Conservation (phyloP, 2,888 invertebrate species). For the Halictus ligatus region DNA sequence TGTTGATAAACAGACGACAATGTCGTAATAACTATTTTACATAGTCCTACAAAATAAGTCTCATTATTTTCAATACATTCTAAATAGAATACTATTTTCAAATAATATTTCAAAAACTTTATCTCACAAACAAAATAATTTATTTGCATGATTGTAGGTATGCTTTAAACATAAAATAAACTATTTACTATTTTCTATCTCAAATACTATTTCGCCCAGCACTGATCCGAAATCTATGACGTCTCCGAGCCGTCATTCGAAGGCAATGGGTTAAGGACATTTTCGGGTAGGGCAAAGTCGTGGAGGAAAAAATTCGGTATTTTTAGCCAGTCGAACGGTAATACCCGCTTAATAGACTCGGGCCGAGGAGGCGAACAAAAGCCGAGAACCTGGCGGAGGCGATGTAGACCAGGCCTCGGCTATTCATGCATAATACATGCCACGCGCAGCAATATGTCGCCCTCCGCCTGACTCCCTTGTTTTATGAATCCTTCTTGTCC, state of each 20-base stretch:
- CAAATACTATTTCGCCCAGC: no score
- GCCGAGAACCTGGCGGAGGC: conserved; percentile 45
- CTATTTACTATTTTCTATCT: no score
- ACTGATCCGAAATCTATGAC: background rate
- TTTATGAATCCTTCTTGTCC: conserved; percentile 79
- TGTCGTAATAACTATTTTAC: no score
- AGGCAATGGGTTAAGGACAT: background rate
- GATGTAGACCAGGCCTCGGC: conserved; percentile 61
- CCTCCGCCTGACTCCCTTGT: conserved; percentile 72
- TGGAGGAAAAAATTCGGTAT: background rate
- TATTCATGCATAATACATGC: conserved; percentile 82
- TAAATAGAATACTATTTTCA: no score
- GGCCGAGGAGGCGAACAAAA: conserved; percentile 33
- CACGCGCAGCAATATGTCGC: conserved; percentile 81
- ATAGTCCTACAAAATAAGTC: no score
- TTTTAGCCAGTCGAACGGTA: conserved; percentile 2
- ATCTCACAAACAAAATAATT: no score
- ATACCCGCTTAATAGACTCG: conserved; percentile 74
- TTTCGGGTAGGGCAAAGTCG: background rate
- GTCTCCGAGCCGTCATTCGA: background rate
- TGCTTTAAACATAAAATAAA: no score
- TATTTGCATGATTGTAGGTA: no score
- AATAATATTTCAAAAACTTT: no score
- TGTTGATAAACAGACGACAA: no score
- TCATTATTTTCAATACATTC: no score